Percentiles rank a stretch among this genome's conserved stretches.
These are phyloP conservation scores for Indicator maculatus DNA, from an alignment of 2,113 vertebrate species.

Conservation along the genomic window DNA sequence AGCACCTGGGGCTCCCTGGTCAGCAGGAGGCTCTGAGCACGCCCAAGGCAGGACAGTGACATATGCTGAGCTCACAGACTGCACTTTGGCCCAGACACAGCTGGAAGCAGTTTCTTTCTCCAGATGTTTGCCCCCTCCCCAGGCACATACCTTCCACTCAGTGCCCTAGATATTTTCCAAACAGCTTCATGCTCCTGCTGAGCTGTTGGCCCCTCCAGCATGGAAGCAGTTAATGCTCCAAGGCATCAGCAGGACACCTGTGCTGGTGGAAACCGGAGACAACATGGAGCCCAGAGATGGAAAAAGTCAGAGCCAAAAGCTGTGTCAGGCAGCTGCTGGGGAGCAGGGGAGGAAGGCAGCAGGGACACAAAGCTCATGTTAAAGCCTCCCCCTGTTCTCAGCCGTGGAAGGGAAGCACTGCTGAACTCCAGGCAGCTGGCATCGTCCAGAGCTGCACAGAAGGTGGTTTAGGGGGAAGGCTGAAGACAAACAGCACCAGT, in stretches of 20 bases:
- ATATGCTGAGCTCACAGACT: background rate
- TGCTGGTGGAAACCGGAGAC: conserved; percentile 33
- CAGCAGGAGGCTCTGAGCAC: rapidly evolving
- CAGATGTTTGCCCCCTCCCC: background rate
- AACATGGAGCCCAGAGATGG: background rate
- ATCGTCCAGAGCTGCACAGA: background rate
- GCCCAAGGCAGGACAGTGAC: background rate
- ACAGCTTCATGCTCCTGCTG: rapidly evolving
- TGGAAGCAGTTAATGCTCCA: background rate
- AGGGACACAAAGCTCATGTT: background rate
- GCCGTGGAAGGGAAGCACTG: rapidly evolving
- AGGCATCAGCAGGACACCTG: conserved; percentile 24
- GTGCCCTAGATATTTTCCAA: background rate
- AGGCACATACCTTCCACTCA: conserved; percentile 18
- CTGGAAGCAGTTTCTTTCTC: conserved; percentile 14
- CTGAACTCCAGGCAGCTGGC: background rate
- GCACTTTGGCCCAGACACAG: background rate
- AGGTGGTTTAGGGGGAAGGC: background rate
- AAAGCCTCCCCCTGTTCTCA: background rate
- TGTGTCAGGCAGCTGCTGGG: background rate
- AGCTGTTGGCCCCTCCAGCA: background rate
- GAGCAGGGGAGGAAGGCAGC: background rate
- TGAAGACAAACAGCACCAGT: rapidly evolving
- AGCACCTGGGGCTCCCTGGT: background rate
- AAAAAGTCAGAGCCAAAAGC: conserved; percentile 40